phyloP scores from a whole-genome alignment of 2,797 vertebrate genomes.

The Selene dorsalis region DNA sequence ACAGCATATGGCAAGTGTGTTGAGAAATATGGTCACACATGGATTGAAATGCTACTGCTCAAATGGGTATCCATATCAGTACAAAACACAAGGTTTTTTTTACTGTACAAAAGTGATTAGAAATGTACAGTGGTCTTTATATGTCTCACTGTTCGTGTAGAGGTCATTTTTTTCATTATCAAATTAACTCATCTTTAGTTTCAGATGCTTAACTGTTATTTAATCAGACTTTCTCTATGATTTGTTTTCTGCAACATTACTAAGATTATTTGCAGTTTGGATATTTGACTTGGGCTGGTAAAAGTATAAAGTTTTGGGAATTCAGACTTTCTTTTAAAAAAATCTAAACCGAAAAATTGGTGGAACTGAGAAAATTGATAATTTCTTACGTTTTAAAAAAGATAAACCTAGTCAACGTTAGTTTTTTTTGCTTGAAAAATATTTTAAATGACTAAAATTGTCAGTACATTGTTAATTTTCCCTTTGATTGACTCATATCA shows the following conservation, averaged over 20 bases:
- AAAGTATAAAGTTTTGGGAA: too few relatives aligned
- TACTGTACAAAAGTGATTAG: not conserved
- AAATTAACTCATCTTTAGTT: not conserved
- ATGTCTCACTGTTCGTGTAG: not conserved
- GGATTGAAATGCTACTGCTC: constrained; percentile 56
- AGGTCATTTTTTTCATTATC: not conserved
- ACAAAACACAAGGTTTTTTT: constrained; percentile 34
- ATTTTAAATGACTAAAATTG: not conserved
- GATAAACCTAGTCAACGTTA: not conserved
- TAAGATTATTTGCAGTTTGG: constrained; percentile 9
- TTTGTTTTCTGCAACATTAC: not conserved
- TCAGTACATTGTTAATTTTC: not conserved
- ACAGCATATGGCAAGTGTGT: constrained; percentile 74
- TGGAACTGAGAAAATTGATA: not conserved
- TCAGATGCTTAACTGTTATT: too few relatives aligned
- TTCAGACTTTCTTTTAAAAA: not conserved
- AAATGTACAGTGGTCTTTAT: not conserved
- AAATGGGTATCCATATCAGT: constrained; percentile 42
- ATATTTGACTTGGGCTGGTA: not conserved
- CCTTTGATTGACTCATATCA: not conserved
- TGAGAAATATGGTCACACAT: constrained; percentile 58
- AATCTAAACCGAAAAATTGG: not conserved
- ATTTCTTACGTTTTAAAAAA: not conserved
- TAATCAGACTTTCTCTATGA: not conserved
- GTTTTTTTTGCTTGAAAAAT: not conserved